A percentile compares a stretch with the other conserved stretches of the same genome.
Conservation (phyloP, 37 sponge, comb jelly and placozoan genomes). For the Aphrocallistes beatrix region DNA sequence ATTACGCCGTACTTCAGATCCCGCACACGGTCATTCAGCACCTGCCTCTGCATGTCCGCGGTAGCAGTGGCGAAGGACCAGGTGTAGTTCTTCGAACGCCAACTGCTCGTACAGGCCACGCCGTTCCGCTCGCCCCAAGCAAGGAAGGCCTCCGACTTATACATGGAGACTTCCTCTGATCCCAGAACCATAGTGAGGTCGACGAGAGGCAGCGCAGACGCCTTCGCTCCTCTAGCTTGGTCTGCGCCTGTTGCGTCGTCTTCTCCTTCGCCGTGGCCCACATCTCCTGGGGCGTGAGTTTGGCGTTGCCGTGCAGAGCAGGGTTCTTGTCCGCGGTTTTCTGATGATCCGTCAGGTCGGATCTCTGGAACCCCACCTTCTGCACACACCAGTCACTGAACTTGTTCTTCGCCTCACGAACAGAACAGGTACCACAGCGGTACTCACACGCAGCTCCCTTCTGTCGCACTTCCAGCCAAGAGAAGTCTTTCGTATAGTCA, state of each 20-base stretch:
- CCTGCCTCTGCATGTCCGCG: background rate
- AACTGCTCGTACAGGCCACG: constrained; percentile 11
- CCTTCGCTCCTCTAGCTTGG: constrained; percentile 14
- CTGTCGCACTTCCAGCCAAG: background rate
- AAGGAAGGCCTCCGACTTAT: constrained; percentile 15
- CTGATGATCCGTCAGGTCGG: constrained; percentile 18
- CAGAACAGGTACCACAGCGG: background rate
- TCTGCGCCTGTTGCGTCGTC: constrained; percentile 13
- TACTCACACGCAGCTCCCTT: background rate
- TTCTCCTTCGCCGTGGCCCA: too few species aligned
- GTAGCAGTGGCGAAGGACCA: constrained; percentile 11
- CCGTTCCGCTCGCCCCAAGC: constrained; percentile 17
- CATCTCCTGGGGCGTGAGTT: too few species aligned
- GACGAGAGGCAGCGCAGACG: background rate
- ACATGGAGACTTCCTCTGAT: constrained; percentile 11
- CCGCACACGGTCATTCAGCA: constrained; percentile 11
- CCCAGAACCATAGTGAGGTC: background rate
- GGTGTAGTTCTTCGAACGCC: constrained; percentile 17
- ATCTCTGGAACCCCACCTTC: background rate
- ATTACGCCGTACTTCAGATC: background rate
- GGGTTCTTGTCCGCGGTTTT: background rate
- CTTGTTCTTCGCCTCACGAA: background rate
- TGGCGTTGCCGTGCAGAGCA: constrained; percentile 8
- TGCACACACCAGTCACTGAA: background rate
- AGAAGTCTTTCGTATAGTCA: background rate